Percentiles rank a stretch among this genome's conserved stretches.
phyloP scores from a whole-genome alignment of 2,797 vertebrate species.

The Sebastes wilsoni region DNA sequence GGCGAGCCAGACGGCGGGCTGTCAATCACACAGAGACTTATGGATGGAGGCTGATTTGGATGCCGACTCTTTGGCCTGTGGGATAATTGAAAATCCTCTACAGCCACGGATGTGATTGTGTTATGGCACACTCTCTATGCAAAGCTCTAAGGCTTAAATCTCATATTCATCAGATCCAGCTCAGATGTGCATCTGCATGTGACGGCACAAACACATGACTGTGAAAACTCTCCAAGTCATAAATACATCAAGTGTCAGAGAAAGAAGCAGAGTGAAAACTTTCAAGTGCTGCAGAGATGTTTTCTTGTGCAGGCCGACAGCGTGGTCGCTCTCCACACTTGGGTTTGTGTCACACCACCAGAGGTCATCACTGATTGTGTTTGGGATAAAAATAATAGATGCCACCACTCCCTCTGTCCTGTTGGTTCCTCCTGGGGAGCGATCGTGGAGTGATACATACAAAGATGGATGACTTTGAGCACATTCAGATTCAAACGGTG shows the following conservation, averaged over 20 bases:
- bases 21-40: constrained; percentile 50
- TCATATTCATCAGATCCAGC: background rate
- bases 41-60: constrained; percentile 38
- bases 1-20: constrained; percentile 22
- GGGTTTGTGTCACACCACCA: background rate
- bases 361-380: constrained; percentile 43
- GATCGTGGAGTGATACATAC: background rate
- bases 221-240: too few relatives aligned
- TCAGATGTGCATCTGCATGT: background rate
- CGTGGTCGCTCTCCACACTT: background rate
- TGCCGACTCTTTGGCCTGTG: constrained; percentile 26
- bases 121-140: constrained; percentile 28
- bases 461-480: constrained; percentile 31
- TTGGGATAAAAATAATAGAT: constrained; percentile 39
- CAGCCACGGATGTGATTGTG: constrained; percentile 31
- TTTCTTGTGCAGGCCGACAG: background rate
- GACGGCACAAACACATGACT: background rate
- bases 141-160: constrained; percentile 36
- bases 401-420: background rate
- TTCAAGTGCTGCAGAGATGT: background rate
- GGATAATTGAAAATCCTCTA: constrained; percentile 57
- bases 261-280: background rate
- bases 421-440: background rate
- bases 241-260: background rate
- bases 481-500: constrained; percentile 17